Evolutionary conservation across 2,888 invertebrate genomes (phyloP).

Genomic region (Glaucopsyche alexis): DNA sequence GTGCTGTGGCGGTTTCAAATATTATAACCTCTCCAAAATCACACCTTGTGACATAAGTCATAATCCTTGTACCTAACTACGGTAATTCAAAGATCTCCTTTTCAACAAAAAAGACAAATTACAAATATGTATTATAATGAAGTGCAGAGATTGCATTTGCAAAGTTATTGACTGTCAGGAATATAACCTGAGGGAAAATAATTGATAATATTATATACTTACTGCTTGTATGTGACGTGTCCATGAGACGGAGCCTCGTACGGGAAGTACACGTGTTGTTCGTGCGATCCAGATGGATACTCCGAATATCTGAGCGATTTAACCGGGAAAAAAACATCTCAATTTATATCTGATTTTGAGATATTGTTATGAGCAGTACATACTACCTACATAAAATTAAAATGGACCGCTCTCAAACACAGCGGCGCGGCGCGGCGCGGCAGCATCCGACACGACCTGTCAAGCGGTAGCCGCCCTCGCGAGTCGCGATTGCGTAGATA

Average conservation of each 20-base stretch:
- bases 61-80: too few species aligned
- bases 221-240: slow-evolving; percentile 61
- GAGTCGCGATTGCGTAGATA: too few species aligned
- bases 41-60: neutral
- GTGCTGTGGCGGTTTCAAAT: neutral
- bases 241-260: slow-evolving; percentile 58
- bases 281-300: slow-evolving; percentile 56
- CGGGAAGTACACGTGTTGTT: slow-evolving; percentile 61
- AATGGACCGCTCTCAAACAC: too few species aligned
- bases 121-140: too few species aligned
- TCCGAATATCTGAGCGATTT: slow-evolving; percentile 56
- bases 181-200: neutral
- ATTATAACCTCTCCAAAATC: neutral
- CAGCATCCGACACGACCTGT: too few species aligned
- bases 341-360: neutral
- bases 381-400: too few species aligned
- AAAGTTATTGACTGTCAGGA: neutral
- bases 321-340: neutral
- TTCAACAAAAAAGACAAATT: neutral
- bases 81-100: neutral
- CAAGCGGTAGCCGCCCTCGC: too few species aligned
- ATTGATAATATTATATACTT: slow-evolving; percentile 44
- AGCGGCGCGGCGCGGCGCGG: too few species aligned
- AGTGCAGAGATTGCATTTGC: too few species aligned
- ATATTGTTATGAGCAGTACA: too few species aligned